Conservation (phyloP, 2,797 vertebrate species). For the Rhyacichthys aspro region DNA sequence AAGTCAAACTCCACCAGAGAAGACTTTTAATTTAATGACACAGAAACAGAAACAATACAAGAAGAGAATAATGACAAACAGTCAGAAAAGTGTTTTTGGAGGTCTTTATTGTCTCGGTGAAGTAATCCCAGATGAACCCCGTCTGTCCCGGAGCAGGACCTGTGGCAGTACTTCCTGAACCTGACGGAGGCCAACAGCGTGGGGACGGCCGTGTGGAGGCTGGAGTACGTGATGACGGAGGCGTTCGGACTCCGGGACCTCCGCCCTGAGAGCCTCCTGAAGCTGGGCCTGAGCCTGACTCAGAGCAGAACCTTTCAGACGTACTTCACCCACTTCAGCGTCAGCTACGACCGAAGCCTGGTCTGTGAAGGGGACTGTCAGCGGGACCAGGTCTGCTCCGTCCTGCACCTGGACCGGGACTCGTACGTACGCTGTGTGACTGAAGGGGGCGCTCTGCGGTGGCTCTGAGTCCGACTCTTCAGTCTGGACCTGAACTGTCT, state of each 20-base stretch:
- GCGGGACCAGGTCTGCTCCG: slow-evolving; percentile 86
- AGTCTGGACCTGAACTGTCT: no score
- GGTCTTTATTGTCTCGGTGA: no score
- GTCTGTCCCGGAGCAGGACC: slow-evolving; percentile 78
- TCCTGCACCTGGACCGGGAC: slow-evolving; percentile 82
- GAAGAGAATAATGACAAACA: no score
- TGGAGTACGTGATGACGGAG: slow-evolving; percentile 90
- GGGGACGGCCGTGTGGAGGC: slow-evolving; percentile 86
- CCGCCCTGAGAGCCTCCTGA: slow-evolving; percentile 83
- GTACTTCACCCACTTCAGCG: slow-evolving; percentile 89
- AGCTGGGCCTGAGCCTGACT: slow-evolving; percentile 83
- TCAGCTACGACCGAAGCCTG: slow-evolving; percentile 80
- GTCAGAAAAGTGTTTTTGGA: no score
- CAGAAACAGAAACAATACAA: no score
- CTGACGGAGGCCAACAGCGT: slow-evolving; percentile 93
- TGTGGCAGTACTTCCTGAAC: slow-evolving; percentile 95
- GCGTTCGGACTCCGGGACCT: slow-evolving; percentile 86
- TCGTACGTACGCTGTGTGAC: slow-evolving; percentile 66
- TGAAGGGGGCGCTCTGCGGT: no score
- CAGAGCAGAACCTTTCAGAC: slow-evolving; percentile 80
- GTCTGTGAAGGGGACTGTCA: slow-evolving; percentile 82
- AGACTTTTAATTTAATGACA: no score
- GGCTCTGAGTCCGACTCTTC: no score
- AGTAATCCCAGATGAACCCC: no score
- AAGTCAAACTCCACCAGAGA: no score